These are phyloP conservation scores for Amphipoea oculea DNA, from an alignment of 2,888 invertebrate species.

Conservation along the genomic window DNA sequence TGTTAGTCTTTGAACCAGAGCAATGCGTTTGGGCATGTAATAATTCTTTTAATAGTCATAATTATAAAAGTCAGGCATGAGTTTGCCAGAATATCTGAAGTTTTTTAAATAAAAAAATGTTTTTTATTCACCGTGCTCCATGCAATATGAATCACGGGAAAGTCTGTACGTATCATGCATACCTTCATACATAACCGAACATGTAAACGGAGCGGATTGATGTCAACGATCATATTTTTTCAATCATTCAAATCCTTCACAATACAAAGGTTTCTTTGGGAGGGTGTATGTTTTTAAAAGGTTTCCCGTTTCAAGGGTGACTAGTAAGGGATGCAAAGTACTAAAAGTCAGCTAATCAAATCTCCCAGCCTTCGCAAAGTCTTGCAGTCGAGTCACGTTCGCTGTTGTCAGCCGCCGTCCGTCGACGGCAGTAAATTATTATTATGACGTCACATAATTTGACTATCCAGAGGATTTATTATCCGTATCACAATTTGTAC, in stretches of 20 bases:
- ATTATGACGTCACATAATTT: constrained; percentile 66
- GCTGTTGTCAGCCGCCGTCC: constrained; percentile 59
- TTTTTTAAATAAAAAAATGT: background rate
- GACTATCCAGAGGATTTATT: constrained; percentile 64
- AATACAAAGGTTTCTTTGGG: constrained; percentile 29
- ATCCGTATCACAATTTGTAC: constrained; percentile 50
- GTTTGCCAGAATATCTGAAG: background rate
- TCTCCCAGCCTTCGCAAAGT: constrained; percentile 47
- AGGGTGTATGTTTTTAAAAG: constrained; percentile 49
- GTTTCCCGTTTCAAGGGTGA: constrained; percentile 54
- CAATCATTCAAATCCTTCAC: constrained; percentile 32
- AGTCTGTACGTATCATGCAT: constrained; percentile 7
- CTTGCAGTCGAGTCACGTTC: constrained; percentile 66
- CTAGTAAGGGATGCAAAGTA: constrained; percentile 55
- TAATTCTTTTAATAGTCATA: background rate
- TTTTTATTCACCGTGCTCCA: background rate
- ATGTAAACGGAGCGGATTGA: constrained; percentile 4
- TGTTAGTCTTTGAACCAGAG: constrained; percentile 17
- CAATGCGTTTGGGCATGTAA: constrained; percentile 3
- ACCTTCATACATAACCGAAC: background rate
- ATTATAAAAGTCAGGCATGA: background rate
- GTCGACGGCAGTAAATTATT: constrained; percentile 64
- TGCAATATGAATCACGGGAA: background rate
- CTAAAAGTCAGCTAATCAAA: constrained; percentile 66
- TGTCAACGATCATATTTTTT: constrained; percentile 39